Evolutionary conservation across 1,140 invertebrate genomes (phyloP), one percentile per base, ranked within the genome.

Genomic region (Drosophila bifasciata): DNA sequence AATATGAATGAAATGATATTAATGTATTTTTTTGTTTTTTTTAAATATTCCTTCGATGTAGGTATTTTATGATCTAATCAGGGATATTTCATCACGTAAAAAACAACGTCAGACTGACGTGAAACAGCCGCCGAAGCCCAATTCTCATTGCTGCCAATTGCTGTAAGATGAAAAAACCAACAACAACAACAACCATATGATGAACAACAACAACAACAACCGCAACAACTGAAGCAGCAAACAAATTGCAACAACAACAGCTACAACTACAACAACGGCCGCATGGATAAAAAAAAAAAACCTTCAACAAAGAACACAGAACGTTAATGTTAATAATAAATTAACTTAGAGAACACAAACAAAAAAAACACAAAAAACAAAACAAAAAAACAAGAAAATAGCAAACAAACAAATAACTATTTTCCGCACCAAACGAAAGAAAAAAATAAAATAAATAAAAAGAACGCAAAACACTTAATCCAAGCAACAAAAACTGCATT

Each of bases 41-140:
- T 39, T 8, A 23, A 46, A 17, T 58, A 48, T 3, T 36, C 32
- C 32, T 36, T 17, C 9, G 16, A 4, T 64, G 21, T 58, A 91
- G 91, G 88, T 91, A 78, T 91, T 91, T 90, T 91, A 90, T 77
- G 91, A 91, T 91, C 88, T 91, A 71, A 91, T 91, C 90, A 91
- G 89, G 85, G 91, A 91, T 90, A 91, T 91, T 73, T 91, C 91
- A 89, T 86, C 91, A 73, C 90, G 90, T 74, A 91, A 91, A 80
- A 91, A 91, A 74, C 90, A 90, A 72, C 91, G 90, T 84, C 90
- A 90, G 79, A 91, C 79, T 62, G 91, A 90, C 75, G 88, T 89
- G 55, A 89, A 81, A 89, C 80, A 89, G 90, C 89, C 88, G 75
- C 76, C 80, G 74, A 91, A 91, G 78, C 71, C 90, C 68, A 86